These are phyloP conservation scores for Manacus vitellinus DNA, from an alignment of 2,113 vertebrate species.

Conservation along the genomic window DNA sequence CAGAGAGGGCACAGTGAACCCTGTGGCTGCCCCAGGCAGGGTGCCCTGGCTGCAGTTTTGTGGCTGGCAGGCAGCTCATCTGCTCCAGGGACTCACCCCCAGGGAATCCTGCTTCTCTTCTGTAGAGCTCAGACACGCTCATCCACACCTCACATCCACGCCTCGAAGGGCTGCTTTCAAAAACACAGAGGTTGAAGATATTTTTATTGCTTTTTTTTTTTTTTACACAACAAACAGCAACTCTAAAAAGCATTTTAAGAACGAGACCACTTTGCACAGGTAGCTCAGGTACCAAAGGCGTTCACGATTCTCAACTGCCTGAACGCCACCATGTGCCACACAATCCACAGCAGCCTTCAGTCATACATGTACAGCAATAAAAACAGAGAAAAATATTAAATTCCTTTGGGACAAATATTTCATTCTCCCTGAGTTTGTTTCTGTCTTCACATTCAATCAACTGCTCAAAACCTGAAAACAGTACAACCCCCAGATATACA, in stretches of 20 bases:
- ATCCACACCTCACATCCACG: too few species aligned
- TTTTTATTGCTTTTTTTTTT: conserved; percentile 25
- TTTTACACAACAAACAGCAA: not conserved
- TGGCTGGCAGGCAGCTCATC: not conserved
- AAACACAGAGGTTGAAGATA: not conserved
- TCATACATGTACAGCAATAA: fast-evolving
- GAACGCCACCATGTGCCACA: fast-evolving
- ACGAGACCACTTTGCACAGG: not conserved
- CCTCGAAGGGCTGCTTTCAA: not conserved
- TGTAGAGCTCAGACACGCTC: not conserved
- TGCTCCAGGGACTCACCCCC: not conserved
- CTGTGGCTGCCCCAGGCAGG: not conserved
- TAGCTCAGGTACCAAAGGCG: not conserved
- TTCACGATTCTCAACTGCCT: not conserved
- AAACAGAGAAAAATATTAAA: not conserved
- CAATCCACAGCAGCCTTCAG: not conserved
- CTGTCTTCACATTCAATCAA: not conserved
- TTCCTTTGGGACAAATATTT: not conserved
- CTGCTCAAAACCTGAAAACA: not conserved
- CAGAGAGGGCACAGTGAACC: not conserved
- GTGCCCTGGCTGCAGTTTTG: too few species aligned
- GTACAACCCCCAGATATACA: not conserved
- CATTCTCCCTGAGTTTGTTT: not conserved
- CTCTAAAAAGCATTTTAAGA: not conserved
- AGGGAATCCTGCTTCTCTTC: not conserved